Conservation (phyloP, 2,888 invertebrate species). For the Aphodius sticticus region DNA sequence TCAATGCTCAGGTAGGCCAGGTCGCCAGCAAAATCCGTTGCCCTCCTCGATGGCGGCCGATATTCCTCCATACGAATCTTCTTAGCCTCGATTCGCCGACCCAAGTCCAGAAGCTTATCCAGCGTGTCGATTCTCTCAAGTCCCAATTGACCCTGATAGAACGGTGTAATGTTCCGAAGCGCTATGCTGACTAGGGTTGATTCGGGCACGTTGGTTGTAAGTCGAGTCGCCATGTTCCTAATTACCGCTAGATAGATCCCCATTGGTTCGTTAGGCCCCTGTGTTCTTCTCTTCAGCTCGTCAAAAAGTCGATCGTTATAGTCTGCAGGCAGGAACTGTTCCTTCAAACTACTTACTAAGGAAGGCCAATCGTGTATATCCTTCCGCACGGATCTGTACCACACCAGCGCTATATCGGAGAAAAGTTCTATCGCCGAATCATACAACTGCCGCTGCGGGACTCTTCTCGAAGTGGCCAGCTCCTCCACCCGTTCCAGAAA, state of each 20-base stretch:
- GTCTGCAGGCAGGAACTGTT: slow-evolving; percentile 40
- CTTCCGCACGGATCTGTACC: slow-evolving; percentile 36
- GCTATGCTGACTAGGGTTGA: slow-evolving; percentile 24
- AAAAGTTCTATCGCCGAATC: slow-evolving; percentile 15
- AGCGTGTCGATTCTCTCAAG: slow-evolving; percentile 5
- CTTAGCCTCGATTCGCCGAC: slow-evolving; percentile 24
- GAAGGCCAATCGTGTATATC: slow-evolving; percentile 31
- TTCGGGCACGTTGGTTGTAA: slow-evolving; percentile 14
- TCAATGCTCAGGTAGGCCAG: slow-evolving; percentile 26
- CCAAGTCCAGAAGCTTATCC: slow-evolving; percentile 28
- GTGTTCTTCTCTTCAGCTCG: slow-evolving; percentile 43
- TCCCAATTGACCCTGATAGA: slow-evolving; percentile 28
- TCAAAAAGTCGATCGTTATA: slow-evolving; percentile 46
- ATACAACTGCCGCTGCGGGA: neutral
- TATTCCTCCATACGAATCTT: slow-evolving; percentile 29
- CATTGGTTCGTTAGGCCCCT: slow-evolving; percentile 45
- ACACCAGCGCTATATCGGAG: slow-evolving; percentile 30
- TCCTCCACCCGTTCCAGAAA: slow-evolving; percentile 22
- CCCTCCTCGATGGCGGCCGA: slow-evolving; percentile 9
- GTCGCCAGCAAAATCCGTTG: slow-evolving; percentile 32
- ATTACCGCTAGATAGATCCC: slow-evolving; percentile 25
- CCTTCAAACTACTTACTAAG: slow-evolving; percentile 28
- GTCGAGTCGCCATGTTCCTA: neutral
- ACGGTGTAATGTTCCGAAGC: slow-evolving; percentile 12
- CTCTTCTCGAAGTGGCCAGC: neutral